A percentile compares a stretch with the other conserved stretches of the same genome.
These are phyloP conservation scores for Melopsittacus undulatus DNA, from an alignment of 2,797 vertebrate genomes.

Conservation along the genomic window DNA sequence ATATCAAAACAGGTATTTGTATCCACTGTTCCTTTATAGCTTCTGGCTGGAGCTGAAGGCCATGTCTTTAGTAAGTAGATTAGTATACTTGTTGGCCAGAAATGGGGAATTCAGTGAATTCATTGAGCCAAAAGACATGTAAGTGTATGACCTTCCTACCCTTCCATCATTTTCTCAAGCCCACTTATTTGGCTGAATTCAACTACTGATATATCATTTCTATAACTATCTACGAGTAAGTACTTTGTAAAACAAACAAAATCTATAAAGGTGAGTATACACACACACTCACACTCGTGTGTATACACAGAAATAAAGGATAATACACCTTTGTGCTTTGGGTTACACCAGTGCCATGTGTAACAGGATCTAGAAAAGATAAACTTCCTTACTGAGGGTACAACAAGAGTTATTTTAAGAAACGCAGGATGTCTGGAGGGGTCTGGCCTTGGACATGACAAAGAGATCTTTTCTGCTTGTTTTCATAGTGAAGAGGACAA, in stretches of 20 bases:
- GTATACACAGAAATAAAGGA: not conserved
- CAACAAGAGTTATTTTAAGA: conserved; percentile 47
- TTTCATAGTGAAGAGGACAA: not conserved
- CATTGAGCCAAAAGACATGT: not conserved
- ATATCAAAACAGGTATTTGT: not conserved
- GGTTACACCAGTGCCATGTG: not conserved
- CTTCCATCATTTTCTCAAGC: not conserved
- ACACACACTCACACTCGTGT: not conserved
- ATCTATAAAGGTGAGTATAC: not conserved
- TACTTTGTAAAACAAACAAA: not conserved
- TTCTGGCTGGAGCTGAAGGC: not conserved
- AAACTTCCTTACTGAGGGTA: conserved; percentile 34
- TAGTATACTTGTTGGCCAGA: not conserved
- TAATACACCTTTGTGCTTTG: not conserved
- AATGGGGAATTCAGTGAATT: not conserved
- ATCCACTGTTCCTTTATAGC: not conserved
- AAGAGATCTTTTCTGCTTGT: conserved; percentile 2
- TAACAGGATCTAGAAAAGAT: conserved; percentile 36
- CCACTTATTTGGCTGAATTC: not conserved
- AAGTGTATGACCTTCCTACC: not conserved
- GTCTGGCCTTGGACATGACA: not conserved
- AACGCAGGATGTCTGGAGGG: conserved; percentile 26
- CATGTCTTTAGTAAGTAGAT: not conserved
- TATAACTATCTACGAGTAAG: not conserved
- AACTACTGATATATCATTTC: not conserved